Conservation (phyloP, 1,140 invertebrate genomes). For the Drosophila guanche region DNA sequence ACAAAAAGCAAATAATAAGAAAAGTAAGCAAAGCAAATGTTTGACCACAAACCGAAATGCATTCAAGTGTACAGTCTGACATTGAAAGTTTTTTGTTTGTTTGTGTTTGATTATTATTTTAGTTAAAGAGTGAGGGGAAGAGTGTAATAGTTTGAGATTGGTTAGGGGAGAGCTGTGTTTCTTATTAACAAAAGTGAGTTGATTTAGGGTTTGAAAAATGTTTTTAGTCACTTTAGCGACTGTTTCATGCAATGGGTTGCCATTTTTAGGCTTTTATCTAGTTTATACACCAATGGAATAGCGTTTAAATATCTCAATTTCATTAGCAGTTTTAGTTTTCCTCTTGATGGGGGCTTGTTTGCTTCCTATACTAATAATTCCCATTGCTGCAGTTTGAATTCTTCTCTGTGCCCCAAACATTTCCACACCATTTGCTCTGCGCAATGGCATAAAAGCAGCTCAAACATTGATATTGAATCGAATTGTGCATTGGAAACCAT, state of each 20-base stretch:
- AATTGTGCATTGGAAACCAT: not conserved
- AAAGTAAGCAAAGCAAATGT: slow-evolving; percentile 27
- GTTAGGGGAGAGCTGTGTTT: no score
- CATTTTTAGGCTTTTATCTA: no score
- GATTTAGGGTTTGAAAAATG: no score
- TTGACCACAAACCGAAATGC: slow-evolving; percentile 26
- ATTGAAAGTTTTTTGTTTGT: slow-evolving; percentile 38
- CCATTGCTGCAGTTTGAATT: not conserved
- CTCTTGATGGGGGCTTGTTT: no score
- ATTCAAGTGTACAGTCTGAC: slow-evolving; percentile 26
- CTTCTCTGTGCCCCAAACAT: not conserved
- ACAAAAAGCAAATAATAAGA: slow-evolving; percentile 16
- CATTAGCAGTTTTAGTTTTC: no score
- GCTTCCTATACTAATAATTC: no score
- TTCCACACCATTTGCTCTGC: slow-evolving; percentile 2
- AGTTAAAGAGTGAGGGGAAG: not conserved
- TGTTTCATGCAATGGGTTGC: no score
- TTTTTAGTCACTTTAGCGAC: no score
- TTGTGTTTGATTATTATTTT: slow-evolving; percentile 1
- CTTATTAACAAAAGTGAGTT: no score
- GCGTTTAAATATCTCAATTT: no score
- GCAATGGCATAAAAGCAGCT: not conserved
- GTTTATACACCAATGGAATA: no score
- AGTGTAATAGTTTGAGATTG: not conserved
- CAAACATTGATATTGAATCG: slow-evolving; percentile 4